Conservation (phyloP, 2,113 vertebrate genomes). For the Pelusios castaneus region DNA sequence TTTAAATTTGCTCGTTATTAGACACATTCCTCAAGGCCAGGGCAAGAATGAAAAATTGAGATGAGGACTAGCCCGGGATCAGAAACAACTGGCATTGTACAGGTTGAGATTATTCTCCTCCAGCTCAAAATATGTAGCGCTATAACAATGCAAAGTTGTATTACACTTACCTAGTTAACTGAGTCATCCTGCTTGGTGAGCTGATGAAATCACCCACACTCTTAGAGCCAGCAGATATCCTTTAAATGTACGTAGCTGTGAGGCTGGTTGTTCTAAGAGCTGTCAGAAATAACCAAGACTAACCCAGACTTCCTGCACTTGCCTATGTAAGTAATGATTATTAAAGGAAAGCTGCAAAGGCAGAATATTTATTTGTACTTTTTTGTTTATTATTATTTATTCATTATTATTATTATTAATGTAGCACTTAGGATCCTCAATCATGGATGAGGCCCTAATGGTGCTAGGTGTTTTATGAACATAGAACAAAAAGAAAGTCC, state of each 20-base stretch:
- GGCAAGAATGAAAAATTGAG: neutral
- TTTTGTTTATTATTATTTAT: neutral
- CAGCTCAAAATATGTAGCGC: neutral
- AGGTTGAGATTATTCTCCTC: neutral
- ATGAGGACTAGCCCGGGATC: accelerated
- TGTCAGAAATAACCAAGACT: neutral
- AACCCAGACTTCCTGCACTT: neutral
- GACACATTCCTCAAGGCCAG: neutral
- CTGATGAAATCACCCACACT: neutral
- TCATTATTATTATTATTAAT: neutral
- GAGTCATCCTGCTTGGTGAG: neutral
- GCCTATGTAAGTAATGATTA: neutral
- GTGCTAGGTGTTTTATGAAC: neutral
- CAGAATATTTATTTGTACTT: neutral
- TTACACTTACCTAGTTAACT: neutral
- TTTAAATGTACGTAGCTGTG: neutral
- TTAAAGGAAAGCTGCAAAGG: neutral
- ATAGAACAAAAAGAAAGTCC: neutral
- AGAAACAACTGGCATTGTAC: neutral
- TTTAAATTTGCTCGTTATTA: neutral
- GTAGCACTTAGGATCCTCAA: neutral
- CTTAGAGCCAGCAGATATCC: neutral
- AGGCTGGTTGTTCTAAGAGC: neutral
- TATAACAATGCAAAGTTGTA: neutral
- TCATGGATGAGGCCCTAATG: neutral